phyloP scores from a whole-genome alignment of 2,797 vertebrate genomes.

The Gymnocypris eckloni region DNA sequence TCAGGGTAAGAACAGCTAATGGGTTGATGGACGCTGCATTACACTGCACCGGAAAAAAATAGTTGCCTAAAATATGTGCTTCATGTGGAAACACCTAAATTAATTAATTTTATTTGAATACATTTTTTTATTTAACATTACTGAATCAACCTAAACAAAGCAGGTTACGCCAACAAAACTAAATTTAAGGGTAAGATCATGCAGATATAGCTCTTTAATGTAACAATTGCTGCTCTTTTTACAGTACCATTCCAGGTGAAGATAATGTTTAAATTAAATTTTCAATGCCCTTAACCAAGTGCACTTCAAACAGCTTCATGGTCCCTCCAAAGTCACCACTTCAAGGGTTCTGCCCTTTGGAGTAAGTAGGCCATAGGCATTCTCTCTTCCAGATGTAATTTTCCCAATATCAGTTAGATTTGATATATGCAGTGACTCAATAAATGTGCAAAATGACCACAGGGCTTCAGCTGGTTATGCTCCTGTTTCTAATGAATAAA shows the following conservation, averaged over 20 bases:
- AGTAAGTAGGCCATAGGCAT: background rate
- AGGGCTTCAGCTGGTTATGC: background rate
- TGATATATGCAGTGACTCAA: background rate
- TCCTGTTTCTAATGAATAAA: slow-evolving; percentile 1
- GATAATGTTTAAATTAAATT: too few species aligned
- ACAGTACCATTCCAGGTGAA: too few species aligned
- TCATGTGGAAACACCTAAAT: background rate
- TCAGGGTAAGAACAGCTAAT: background rate
- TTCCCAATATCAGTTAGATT: slow-evolving; percentile 3
- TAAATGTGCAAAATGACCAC: slow-evolving; percentile 23
- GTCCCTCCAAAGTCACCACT: background rate
- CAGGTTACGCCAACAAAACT: background rate
- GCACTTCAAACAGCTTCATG: too few species aligned
- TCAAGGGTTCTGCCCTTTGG: background rate
- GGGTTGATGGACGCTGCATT: background rate
- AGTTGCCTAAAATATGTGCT: background rate
- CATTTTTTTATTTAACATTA: too few species aligned
- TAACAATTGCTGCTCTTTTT: too few species aligned
- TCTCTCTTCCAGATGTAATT: background rate
- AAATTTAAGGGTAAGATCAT: background rate
- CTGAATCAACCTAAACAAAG: background rate
- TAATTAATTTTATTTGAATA: background rate
- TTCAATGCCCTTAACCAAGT: too few species aligned
- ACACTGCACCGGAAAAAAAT: background rate
- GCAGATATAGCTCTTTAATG: background rate